Evolutionary conservation across 2,797 vertebrate species (phyloP).

Genomic region (Pseudochirops cupreus): DNA sequence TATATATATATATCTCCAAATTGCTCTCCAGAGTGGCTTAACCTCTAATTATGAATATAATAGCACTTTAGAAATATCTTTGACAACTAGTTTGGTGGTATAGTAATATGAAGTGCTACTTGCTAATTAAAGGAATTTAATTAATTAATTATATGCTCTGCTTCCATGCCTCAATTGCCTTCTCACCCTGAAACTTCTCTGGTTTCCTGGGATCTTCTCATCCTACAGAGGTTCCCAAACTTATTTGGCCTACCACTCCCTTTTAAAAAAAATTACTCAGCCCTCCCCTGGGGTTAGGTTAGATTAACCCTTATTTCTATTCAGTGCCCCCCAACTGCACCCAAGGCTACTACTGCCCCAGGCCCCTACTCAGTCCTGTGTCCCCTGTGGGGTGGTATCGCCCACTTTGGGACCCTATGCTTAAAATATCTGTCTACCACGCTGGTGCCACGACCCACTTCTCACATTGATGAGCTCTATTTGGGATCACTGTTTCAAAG

Average conservation of each 20-base stretch:
- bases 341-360: too few relatives aligned
- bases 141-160: background rate
- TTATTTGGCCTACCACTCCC: too few relatives aligned
- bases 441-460: background rate
- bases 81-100: background rate
- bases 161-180: background rate
- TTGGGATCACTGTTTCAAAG: background rate
- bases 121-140: background rate
- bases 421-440: background rate
- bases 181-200: background rate
- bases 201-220: background rate
- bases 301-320: too few relatives aligned
- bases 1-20: background rate
- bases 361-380: too few relatives aligned
- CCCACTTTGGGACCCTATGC: too few relatives aligned
- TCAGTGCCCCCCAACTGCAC: too few relatives aligned
- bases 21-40: background rate
- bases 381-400: too few relatives aligned
- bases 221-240: background rate
- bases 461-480: background rate
- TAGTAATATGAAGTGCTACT: background rate
- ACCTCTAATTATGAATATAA: conserved; percentile 7
- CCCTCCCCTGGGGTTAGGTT: too few relatives aligned
- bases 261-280: too few relatives aligned
- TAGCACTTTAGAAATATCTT: background rate